Evolutionary conservation across 2,888 invertebrate species (phyloP).

Genomic region (Sphaerophoria rueppellii): DNA sequence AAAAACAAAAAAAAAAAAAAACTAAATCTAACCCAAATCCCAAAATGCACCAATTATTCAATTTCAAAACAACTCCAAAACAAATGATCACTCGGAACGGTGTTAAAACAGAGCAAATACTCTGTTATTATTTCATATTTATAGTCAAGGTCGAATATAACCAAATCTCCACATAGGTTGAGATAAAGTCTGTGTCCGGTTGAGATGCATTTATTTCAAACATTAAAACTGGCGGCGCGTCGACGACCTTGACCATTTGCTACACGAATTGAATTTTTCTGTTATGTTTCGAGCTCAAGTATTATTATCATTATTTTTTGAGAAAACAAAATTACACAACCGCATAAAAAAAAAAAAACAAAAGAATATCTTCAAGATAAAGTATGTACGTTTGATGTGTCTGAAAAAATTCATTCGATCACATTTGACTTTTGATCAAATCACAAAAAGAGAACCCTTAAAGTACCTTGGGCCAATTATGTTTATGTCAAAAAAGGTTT

Average conservation of each 20-base stretch:
- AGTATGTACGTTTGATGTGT: constrained; percentile 15
- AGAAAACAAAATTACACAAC: constrained; percentile 39
- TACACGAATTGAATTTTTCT: constrained; percentile 36
- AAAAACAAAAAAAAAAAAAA: too few relatives aligned
- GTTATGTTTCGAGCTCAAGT: constrained; percentile 56
- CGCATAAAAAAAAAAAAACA: constrained; percentile 16
- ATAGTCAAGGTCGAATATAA: constrained; percentile 55
- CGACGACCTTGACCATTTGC: constrained; percentile 64
- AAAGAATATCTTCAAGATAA: background rate
- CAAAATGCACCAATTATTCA: constrained; percentile 27
- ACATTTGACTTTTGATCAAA: constrained; percentile 13
- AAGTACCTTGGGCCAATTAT: constrained; percentile 27
- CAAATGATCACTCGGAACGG: constrained; percentile 9
- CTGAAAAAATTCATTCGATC: constrained; percentile 42
- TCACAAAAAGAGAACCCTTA: background rate
- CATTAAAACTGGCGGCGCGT: background rate
- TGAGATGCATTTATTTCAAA: constrained; percentile 60
- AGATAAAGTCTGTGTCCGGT: background rate
- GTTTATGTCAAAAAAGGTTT: background rate
- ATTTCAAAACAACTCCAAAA: constrained; percentile 39
- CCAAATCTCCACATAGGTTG: constrained; percentile 31
- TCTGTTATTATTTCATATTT: constrained; percentile 50
- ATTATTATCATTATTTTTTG: constrained; percentile 47
- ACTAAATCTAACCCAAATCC: background rate
- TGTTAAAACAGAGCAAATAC: constrained; percentile 45